phyloP scores from a whole-genome alignment of 1,140 invertebrate species.

The Trinorchestia longiramus region DNA sequence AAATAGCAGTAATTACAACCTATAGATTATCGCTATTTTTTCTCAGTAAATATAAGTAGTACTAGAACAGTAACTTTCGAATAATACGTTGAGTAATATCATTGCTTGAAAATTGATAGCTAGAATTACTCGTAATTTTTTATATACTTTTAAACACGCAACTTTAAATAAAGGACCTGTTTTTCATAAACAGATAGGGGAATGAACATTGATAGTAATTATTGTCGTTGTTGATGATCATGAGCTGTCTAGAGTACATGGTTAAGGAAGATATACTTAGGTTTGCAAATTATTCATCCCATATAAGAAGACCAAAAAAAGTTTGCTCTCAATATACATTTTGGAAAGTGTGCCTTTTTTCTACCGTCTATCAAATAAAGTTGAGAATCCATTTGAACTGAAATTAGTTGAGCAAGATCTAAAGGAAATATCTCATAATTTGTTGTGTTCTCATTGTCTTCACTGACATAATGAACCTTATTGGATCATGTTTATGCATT shows the following conservation, averaged over 20 bases:
- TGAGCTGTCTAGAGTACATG: no score
- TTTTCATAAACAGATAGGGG: not conserved
- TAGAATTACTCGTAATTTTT: not conserved
- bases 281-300: no score
- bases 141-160: not conserved
- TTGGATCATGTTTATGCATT: no score
- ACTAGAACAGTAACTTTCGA: not conserved
- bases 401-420: not conserved
- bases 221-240: not conserved
- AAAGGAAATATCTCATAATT: not conserved
- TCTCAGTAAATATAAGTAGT: not conserved
- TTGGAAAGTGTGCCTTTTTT: no score
- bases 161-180: not conserved
- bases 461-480: no score
- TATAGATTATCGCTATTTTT: not conserved
- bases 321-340: no score
- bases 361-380: no score
- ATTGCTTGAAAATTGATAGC: not conserved
- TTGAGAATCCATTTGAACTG: not conserved
- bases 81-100: not conserved
- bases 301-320: no score
- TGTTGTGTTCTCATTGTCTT: no score
- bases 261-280: no score
- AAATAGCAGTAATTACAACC: not conserved
- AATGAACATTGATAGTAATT: not conserved